These are phyloP conservation scores for Dicyrtomina minuta DNA, from an alignment of 2,888 invertebrate species.

Conservation along the genomic window DNA sequence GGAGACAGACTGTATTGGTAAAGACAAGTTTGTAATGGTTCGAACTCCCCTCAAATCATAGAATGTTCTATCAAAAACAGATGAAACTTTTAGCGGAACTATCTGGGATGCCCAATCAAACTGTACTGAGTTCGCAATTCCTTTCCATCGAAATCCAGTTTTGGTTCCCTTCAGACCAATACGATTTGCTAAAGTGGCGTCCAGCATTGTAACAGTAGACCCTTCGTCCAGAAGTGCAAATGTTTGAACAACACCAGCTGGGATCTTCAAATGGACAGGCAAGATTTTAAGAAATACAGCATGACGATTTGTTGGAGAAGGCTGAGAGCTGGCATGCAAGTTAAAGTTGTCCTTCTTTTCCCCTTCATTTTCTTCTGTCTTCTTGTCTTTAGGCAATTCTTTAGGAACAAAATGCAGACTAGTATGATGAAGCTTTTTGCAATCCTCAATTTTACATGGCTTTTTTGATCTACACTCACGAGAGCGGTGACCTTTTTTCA, in stretches of 20 bases:
- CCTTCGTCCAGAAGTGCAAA: conserved; percentile 39
- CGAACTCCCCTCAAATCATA: conserved; percentile 1
- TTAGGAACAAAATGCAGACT: too few relatives aligned
- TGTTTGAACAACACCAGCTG: conserved; percentile 4
- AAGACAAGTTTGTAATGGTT: conserved; percentile 9
- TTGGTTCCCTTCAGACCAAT: conserved; percentile 22
- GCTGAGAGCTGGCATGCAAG: not conserved
- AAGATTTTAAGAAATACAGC: conserved; percentile 20
- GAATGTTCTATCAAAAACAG: not conserved
- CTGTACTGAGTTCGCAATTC: not conserved
- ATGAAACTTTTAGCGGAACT: not conserved
- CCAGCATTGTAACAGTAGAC: conserved; percentile 24
- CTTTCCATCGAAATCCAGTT: not conserved
- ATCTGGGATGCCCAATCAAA: not conserved
- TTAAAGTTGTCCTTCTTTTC: not conserved
- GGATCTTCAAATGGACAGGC: conserved; percentile 33
- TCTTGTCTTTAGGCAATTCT: too few relatives aligned
- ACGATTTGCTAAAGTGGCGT: conserved; percentile 17
- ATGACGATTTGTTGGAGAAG: not conserved
- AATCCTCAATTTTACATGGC: conserved; percentile 19
- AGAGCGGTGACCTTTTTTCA: not conserved
- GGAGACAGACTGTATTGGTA: conserved; percentile 23
- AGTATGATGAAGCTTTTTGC: conserved; percentile 22
- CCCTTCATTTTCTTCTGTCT: not conserved
- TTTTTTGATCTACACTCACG: not conserved